Evolutionary conservation across 1,140 invertebrate genomes (phyloP).

Genomic region (Homarus americanus): DNA sequence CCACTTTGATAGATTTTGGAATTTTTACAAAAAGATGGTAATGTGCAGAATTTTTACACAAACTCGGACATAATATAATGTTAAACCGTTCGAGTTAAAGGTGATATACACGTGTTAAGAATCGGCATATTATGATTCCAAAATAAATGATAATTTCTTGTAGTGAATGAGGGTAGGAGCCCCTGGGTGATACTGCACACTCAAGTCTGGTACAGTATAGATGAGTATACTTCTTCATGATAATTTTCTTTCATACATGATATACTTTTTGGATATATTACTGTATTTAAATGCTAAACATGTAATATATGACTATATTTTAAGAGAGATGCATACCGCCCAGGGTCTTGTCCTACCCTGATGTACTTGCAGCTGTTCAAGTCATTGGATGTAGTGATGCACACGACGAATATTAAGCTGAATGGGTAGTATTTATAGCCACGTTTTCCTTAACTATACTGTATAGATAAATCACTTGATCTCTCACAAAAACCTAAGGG

Average conservation of each 20-base stretch:
- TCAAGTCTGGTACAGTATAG: not conserved
- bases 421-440: conserved; percentile 20
- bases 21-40: conserved; percentile 11
- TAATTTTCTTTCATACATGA: not conserved
- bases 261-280: not conserved
- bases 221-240: not conserved
- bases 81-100: not conserved
- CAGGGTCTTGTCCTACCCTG: not conserved
- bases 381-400: conserved; percentile 23
- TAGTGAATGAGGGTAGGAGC: not conserved
- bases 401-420: not conserved
- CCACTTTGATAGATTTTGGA: conserved; percentile 7
- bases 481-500: too few species aligned
- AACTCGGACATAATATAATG: not conserved
- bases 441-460: too few species aligned
- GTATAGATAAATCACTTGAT: too few species aligned
- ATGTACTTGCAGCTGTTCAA: conserved; percentile 32
- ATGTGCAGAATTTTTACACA: not conserved
- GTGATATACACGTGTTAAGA: not conserved
- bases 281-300: not conserved
- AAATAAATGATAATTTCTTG: not conserved
- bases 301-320: not conserved
- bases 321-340: not conserved
- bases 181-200: not conserved
- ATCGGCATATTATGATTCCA: not conserved